Conservation (phyloP, 23 tunicate genomes). For the Diplosoma virens region DNA sequence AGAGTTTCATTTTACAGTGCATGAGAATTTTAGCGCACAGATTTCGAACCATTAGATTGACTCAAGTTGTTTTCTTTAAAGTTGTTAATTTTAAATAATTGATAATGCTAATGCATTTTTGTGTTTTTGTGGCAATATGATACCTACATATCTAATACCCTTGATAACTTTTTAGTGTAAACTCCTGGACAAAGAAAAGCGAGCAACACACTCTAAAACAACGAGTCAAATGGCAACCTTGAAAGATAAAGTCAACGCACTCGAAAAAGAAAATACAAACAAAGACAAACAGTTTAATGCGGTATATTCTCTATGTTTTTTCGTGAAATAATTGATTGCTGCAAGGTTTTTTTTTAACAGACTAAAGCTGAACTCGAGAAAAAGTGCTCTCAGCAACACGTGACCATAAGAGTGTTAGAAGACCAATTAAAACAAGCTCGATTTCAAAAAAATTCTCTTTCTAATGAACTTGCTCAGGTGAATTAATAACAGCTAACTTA, state of each 20-base stretch:
- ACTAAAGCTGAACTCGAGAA: slow-evolving; percentile 5
- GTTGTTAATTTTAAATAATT: neutral
- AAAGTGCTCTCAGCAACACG: slow-evolving; percentile 17
- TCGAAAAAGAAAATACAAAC: slow-evolving; percentile 1
- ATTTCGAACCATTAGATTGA: too few species aligned
- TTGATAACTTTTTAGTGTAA: slow-evolving; percentile 15
- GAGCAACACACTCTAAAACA: neutral
- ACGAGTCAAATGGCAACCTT: neutral
- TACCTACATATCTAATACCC: too few species aligned
- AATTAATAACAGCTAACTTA: too few species aligned
- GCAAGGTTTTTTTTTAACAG: neutral
- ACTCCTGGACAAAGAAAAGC: slow-evolving; percentile 1
- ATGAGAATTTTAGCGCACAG: too few species aligned
- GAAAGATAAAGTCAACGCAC: neutral
- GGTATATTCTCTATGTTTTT: neutral
- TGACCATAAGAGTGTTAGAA: slow-evolving; percentile 33
- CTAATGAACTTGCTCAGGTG: slow-evolving; percentile 7
- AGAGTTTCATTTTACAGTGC: too few species aligned
- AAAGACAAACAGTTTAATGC: neutral
- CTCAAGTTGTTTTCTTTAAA: neutral
- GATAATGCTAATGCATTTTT: neutral
- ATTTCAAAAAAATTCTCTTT: neutral
- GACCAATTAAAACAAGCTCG: slow-evolving; percentile 25
- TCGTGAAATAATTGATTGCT: neutral
- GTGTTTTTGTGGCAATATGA: too few species aligned